Evolutionary conservation across 2,888 invertebrate species (phyloP).

Genomic region (Pecten maximus): DNA sequence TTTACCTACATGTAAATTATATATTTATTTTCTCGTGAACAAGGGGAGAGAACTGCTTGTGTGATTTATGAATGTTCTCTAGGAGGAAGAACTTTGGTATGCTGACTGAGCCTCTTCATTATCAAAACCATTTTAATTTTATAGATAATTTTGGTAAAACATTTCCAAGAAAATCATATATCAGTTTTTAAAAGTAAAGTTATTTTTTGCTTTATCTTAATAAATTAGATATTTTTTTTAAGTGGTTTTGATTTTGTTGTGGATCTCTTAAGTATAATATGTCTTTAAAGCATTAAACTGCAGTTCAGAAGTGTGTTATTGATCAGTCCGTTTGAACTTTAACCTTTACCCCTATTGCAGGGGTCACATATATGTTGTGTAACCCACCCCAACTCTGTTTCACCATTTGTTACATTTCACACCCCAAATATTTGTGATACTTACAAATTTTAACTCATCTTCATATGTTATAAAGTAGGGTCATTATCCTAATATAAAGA

Average conservation of each 20-base stretch:
- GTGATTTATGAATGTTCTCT: neutral
- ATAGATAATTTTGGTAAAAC: neutral
- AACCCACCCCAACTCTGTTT: neutral
- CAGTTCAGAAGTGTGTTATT: neutral
- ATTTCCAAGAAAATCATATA: neutral
- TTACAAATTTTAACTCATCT: neutral
- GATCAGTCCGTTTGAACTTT: neutral
- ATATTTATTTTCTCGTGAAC: no score
- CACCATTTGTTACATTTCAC: neutral
- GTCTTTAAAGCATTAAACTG: neutral
- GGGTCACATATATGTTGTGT: neutral
- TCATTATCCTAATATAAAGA: no score
- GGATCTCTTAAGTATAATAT: neutral
- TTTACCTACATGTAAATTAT: no score
- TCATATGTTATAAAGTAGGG: neutral
- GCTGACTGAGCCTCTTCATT: neutral
- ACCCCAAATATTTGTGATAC: neutral
- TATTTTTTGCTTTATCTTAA: no score
- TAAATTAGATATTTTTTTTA: neutral
- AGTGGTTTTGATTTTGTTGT: neutral
- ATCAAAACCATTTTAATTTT: neutral
- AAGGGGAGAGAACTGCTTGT: neutral
- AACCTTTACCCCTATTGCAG: neutral
- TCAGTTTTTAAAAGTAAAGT: neutral
- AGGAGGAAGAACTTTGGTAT: neutral